Evolutionary conservation across 2,888 invertebrate genomes (phyloP).

Genomic region (Gandaritis pyraliata): DNA sequence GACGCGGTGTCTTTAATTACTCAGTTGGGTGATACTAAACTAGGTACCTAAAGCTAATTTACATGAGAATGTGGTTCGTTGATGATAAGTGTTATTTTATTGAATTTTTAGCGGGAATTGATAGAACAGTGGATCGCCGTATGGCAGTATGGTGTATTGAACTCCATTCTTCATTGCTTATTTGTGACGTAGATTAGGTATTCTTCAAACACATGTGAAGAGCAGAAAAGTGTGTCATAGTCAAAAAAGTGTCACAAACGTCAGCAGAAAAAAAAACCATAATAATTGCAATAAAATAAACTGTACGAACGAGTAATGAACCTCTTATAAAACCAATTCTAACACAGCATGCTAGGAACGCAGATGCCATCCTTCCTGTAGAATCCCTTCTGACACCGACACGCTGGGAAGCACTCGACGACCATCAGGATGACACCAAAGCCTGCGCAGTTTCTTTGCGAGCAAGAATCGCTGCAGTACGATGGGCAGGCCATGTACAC

Average conservation of each 20-base stretch:
- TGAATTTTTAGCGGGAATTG: no score
- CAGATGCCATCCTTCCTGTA: slow-evolving; percentile 52
- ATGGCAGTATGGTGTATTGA: no score
- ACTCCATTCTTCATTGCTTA: no score
- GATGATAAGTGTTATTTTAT: no score
- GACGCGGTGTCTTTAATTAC: neutral
- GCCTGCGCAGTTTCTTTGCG: slow-evolving; percentile 45
- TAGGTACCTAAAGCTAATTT: neutral
- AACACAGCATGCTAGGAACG: slow-evolving; percentile 50
- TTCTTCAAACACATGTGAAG: no score
- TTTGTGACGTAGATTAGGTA: no score
- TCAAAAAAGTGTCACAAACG: no score
- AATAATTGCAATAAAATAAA: no score
- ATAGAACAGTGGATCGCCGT: no score
- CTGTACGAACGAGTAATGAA: no score
- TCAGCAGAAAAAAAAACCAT: no score
- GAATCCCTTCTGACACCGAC: slow-evolving; percentile 49
- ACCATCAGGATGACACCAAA: slow-evolving; percentile 38
- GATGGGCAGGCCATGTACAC: slow-evolving; percentile 51
- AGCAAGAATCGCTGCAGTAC: slow-evolving; percentile 56
- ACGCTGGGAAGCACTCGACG: slow-evolving; percentile 50
- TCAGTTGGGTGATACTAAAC: slow-evolving; percentile 14
- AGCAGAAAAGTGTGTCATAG: no score
- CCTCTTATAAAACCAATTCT: neutral
- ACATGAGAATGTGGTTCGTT: neutral